Evolutionary conservation across 1,140 invertebrate genomes (phyloP).

Genomic region (Cecropterus lyciades): DNA sequence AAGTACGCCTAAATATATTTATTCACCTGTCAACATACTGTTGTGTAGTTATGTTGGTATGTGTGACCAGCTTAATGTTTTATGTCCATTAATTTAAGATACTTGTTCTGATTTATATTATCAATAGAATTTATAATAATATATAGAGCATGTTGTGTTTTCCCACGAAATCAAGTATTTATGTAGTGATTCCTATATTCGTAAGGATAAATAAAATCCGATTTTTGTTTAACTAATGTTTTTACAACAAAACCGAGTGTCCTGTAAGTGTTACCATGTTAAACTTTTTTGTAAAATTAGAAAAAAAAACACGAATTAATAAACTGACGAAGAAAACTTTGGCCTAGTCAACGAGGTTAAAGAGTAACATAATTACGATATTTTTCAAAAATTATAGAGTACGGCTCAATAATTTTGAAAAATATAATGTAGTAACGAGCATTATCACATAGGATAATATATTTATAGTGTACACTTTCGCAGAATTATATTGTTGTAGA

Average conservation of each 20-base stretch:
- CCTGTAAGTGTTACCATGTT: constrained; percentile 39
- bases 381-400: constrained; percentile 15
- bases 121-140: constrained; percentile 48
- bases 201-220: constrained; percentile 3
- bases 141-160: constrained; percentile 39
- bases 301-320: constrained; percentile 8
- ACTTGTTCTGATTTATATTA: constrained; percentile 42
- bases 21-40: constrained; percentile 34
- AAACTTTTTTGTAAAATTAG: constrained; percentile 20
- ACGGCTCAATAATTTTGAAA: constrained; percentile 29
- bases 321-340: constrained; percentile 6
- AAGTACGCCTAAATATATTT: constrained; percentile 43
- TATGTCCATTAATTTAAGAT: constrained; percentile 43
- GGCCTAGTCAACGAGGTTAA: constrained; percentile 39
- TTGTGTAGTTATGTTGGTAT: constrained; percentile 37
- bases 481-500: constrained; percentile 36
- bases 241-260: constrained; percentile 4
- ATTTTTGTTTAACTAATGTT: constrained; percentile 19
- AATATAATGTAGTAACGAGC: constrained; percentile 6
- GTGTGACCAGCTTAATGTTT: constrained; percentile 38
- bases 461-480: constrained; percentile 33
- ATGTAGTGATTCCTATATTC: constrained; percentile 3
- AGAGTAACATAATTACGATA: constrained; percentile 21
- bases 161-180: constrained; percentile 14
- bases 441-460: constrained; percentile 30